phyloP scores from a whole-genome alignment of 2,888 invertebrate species.

The Eugnorisma glareosa region DNA sequence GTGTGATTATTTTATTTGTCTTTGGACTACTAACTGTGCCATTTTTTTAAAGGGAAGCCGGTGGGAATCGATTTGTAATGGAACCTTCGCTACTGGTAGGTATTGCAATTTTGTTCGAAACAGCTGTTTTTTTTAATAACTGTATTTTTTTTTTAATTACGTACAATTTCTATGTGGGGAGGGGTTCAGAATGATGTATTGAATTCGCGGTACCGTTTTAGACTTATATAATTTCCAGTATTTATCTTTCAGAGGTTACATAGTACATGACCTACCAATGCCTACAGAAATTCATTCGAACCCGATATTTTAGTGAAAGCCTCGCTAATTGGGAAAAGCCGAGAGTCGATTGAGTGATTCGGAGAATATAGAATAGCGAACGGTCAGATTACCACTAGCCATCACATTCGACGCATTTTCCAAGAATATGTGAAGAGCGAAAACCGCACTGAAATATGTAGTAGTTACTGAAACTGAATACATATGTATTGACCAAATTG shows the following conservation, averaged over 20 bases:
- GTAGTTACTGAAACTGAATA: conserved; percentile 20
- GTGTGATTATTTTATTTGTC: no score
- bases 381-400: not conserved
- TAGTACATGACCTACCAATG: not conserved
- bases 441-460: not conserved
- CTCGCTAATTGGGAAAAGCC: conserved; percentile 11
- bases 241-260: not conserved
- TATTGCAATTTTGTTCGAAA: no score
- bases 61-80: no score
- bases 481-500: conserved; percentile 13
- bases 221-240: not conserved
- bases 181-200: no score
- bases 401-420: not conserved
- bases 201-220: no score
- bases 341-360: not conserved
- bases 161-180: no score
- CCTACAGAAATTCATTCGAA: not conserved
- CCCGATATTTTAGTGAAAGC: not conserved
- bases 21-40: no score
- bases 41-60: no score
- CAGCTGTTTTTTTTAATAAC: no score
- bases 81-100: no score
- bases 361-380: conserved; percentile 4
- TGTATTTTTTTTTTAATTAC: no score
- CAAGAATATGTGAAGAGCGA: conserved; percentile 1